Evolutionary conservation across 2,888 invertebrate genomes (phyloP).

Genomic region (Allophyes oxyacanthae): DNA sequence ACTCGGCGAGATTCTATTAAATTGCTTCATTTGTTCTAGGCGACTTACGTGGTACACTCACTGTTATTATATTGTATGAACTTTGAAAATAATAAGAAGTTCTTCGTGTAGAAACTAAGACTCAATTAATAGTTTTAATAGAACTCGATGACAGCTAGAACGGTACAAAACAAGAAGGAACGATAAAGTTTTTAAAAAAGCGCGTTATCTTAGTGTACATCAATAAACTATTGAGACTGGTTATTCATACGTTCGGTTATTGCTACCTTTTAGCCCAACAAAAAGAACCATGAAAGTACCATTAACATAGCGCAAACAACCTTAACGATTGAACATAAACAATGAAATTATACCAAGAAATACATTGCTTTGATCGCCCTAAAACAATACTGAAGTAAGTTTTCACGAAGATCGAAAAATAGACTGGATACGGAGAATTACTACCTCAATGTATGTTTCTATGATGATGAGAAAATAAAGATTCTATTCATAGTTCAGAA

Average conservation of each 20-base stretch:
- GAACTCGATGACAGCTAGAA: neutral
- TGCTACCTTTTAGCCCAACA: too few relatives aligned
- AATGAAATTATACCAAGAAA: conserved; percentile 6
- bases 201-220: too few relatives aligned
- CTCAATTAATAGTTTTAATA: conserved; percentile 1
- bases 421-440: neutral
- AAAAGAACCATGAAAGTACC: too few relatives aligned
- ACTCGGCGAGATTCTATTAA: conserved; percentile 32
- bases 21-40: conserved; percentile 35
- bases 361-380: neutral
- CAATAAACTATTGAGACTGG: too few relatives aligned
- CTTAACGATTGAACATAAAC: too few relatives aligned
- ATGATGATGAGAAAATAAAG: too few relatives aligned
- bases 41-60: conserved; percentile 11
- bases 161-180: too few relatives aligned
- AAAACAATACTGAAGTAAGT: neutral
- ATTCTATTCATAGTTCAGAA: too few relatives aligned
- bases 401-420: neutral
- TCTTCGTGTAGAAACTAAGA: conserved; percentile 2
- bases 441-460: too few relatives aligned
- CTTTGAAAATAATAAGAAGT: conserved; percentile 19
- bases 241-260: too few relatives aligned
- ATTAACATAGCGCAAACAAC: conserved; percentile 14
- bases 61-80: conserved; percentile 24
- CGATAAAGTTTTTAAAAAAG: too few relatives aligned